phyloP scores from a whole-genome alignment of 2,797 vertebrate genomes.

The Microcaecilia unicolor region DNA sequence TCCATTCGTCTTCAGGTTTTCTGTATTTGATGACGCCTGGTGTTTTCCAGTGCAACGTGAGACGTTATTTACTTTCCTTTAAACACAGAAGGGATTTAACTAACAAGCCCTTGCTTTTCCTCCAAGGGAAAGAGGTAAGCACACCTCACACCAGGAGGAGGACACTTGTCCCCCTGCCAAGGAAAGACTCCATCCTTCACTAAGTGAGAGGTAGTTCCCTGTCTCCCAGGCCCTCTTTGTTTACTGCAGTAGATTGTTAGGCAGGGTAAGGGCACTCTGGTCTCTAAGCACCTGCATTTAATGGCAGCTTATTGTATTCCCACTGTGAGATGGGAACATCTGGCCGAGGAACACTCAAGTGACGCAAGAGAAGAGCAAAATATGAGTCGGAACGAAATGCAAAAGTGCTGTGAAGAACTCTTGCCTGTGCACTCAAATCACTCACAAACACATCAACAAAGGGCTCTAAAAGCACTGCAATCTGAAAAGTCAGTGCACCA shows the following conservation, averaged over 20 bases:
- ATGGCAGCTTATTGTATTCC: slow-evolving; percentile 39
- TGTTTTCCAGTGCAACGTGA: neutral
- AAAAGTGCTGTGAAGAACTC: slow-evolving; percentile 3
- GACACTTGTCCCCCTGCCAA: slow-evolving; percentile 5
- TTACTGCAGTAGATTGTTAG: slow-evolving; percentile 28
- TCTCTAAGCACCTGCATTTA: slow-evolving; percentile 41
- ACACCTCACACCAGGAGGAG: slow-evolving; percentile 1
- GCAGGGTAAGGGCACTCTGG: slow-evolving; percentile 19
- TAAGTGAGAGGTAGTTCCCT: slow-evolving; percentile 18
- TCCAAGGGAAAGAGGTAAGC: slow-evolving; percentile 5
- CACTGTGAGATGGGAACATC: slow-evolving; percentile 30
- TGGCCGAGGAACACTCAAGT: slow-evolving; percentile 27
- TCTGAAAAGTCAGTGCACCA: slow-evolving; percentile 11
- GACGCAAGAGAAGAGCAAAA: slow-evolving; percentile 19
- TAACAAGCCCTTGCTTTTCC: slow-evolving; percentile 16
- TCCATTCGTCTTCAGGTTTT: no score
- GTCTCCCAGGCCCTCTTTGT: slow-evolving; percentile 19
- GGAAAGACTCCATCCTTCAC: slow-evolving; percentile 11
- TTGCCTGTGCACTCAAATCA: slow-evolving; percentile 10
- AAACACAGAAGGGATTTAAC: slow-evolving; percentile 9
- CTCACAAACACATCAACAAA: slow-evolving; percentile 24
- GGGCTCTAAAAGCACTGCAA: slow-evolving; percentile 7
- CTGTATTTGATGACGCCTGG: slow-evolving; percentile 3
- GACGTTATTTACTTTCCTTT: slow-evolving; percentile 16
- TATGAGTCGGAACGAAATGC: slow-evolving; percentile 13